Evolutionary conservation across 2,797 vertebrate genomes (phyloP), one percentile per base, ranked within the genome.

Genomic region (Megaceryle alcyon): DNA sequence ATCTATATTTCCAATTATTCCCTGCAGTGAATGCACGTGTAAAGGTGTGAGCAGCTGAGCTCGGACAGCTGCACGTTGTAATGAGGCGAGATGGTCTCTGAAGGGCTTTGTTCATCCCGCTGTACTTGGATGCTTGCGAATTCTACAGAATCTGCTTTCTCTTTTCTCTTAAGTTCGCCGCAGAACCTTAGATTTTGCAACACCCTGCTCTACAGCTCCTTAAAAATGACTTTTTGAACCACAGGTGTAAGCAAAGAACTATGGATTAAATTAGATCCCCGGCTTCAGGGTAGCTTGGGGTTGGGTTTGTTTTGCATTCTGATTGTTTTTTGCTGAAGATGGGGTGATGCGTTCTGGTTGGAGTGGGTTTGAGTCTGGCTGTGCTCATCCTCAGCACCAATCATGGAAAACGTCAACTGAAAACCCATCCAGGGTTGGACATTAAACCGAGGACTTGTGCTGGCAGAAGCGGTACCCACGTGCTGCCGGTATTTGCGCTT

Each of bases 311-410:
- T 25, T 81, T 90, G 19, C 11, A 9, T 76, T 56, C 56, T 76
- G 56, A 35, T 37, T 3, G 5, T n/a, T 37, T 22, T 13, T 82
- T 51, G 43, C 46, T 53, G 16, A 16, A 51, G 82, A 23, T 7
- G 0, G 44, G 51, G 57, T 46, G 66, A 49, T 72, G 28, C 20
- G 6, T 25, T 56, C 43, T 53, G 19, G 41, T 28, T 64, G 61
- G 54, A 86, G 15, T 46, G 60, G 39, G 10, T 19, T 23, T 9
- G 7, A 18, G 43, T 19, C 69, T 72, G 61, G 15, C 71, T 81
- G 29, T 14, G n/a, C 44, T 56, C 16, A 2, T 80, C 19, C 66
- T 76, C 2, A 0, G 69, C 8, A n/a, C 19, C 4, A 0, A 3
- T 22, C 13, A 3, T 57, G 26, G 82, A 29, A 65, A 64, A 31